phyloP scores from a whole-genome alignment of 2,113 vertebrate genomes.

The Sorex fumeus region DNA sequence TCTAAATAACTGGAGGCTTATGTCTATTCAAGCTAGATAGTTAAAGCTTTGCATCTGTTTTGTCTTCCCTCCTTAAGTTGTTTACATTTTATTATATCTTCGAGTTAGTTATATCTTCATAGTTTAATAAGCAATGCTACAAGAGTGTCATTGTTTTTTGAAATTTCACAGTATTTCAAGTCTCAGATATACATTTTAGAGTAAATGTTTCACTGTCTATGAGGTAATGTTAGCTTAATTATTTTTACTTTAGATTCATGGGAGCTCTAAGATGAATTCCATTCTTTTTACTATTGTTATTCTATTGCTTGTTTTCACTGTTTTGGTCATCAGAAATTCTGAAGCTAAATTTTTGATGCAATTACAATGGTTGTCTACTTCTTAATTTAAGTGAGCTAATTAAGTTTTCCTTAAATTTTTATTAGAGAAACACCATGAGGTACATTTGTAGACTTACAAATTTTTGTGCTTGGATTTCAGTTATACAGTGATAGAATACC shows the following conservation, averaged over 20 bases:
- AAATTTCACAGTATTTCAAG: constrained; percentile 17
- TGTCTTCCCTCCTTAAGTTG: background rate
- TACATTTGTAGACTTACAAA: too few species aligned
- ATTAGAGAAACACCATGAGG: too few species aligned
- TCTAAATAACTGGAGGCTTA: background rate
- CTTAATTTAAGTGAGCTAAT: too few species aligned
- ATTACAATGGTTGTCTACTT: background rate
- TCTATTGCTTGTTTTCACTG: background rate
- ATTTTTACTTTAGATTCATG: constrained; percentile 28
- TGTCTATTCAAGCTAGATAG: background rate
- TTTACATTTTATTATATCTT: constrained; percentile 15
- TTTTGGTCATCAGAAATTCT: background rate
- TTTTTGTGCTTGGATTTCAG: too few species aligned
- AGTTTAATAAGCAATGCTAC: constrained; percentile 45
- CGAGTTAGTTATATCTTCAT: background rate
- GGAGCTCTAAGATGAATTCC: background rate
- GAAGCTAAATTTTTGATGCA: constrained; percentile 10
- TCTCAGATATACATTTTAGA: constrained; percentile 48
- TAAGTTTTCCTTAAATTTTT: too few species aligned
- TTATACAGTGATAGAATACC: too few species aligned
- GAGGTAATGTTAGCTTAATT: background rate
- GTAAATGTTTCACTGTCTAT: constrained; percentile 1
- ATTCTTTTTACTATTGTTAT: background rate
- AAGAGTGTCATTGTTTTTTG: constrained; percentile 10
- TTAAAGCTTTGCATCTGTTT: background rate